A percentile compares a stretch with the other conserved stretches of the same genome.
These are phyloP conservation scores for Rhamnusium bicolor DNA, from an alignment of 2,888 invertebrate genomes.

Conservation along the genomic window DNA sequence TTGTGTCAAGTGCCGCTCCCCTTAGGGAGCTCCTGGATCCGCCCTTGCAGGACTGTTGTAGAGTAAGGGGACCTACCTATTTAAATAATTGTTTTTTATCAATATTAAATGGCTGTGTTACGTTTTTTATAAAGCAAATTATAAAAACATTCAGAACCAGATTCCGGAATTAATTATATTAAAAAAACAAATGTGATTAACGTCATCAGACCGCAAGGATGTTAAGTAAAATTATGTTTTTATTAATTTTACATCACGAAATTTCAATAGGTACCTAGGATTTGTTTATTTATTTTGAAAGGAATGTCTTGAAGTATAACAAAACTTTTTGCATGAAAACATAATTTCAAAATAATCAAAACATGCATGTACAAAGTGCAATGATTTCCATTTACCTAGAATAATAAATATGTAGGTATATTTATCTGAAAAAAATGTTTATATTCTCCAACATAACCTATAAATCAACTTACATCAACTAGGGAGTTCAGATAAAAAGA, in stretches of 20 bases:
- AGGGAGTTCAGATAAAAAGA: constrained; percentile 66
- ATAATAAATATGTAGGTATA: neutral
- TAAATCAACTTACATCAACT: constrained; percentile 60
- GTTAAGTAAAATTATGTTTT: neutral
- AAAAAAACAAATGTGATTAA: neutral
- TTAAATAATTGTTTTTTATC: too few relatives aligned
- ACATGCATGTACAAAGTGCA: neutral
- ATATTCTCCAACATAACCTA: constrained; percentile 47
- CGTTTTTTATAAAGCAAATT: neutral
- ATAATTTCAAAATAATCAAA: neutral
- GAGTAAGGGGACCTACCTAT: too few relatives aligned
- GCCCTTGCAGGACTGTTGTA: too few relatives aligned
- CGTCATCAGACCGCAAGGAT: constrained; percentile 12
- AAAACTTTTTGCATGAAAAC: neutral
- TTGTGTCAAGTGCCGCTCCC: too few relatives aligned
- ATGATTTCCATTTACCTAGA: neutral
- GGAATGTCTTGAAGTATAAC: too few relatives aligned
- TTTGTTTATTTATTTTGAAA: neutral
- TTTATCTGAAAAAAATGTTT: constrained; percentile 18
- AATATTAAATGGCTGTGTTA: too few relatives aligned
- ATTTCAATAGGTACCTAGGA: neutral
- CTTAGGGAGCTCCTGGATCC: too few relatives aligned
- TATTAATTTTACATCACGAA: neutral
- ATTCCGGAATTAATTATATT: neutral
- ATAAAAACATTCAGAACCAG: neutral